Base-by-base conservation (phyloP, 2,113 vertebrate species). In the Ceyx margarethae region DNA sequence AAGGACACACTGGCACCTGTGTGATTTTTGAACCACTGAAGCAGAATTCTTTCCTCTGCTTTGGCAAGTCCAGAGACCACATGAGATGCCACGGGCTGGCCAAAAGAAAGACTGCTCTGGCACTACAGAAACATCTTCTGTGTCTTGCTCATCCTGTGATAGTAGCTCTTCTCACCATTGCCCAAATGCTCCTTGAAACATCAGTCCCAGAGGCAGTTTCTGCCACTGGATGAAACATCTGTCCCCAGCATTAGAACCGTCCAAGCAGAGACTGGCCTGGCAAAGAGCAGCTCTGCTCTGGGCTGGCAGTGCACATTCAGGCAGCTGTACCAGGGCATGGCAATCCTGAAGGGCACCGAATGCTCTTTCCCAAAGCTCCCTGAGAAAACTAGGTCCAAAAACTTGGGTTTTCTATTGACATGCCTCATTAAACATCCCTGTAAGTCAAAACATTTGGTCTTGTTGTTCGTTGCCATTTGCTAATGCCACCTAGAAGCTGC, bases 1-100 rank as follows among this genome's bases (percentile, higher is more conserved):
- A 94, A 95, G 86, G 87, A 89, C 89, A 60, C 74, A 89, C 67
- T 94, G 92, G 94, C 92, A 95, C 89, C 81, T 92, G 72, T 80
- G 78, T 94, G 61, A 87, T 92, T 96, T 91, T 87, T 94, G 89
- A 94, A 80, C 71, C 45, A 46, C 64, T 53, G 46, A 91, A 91
- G 81, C 66, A 2, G 89, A 93, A 92, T 95, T 94, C 87, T 87
- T 94, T 95, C 92, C 84, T 89, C 81, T 71, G 43, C 79, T 68
- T 93, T 95, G 95, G 87, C 89, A 93, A 91, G 84, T 15, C 26
- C 72, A 73, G 67, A 83, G 75, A 85, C 75, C 87, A 94, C 84
- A 93, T 94, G 91, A 93, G 85, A 93, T 62, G 67, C 85, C 0
- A 2, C 20, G 42, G 64, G 61, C 67, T 80, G 65, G 64, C 78